Base-by-base conservation (phyloP, 1,140 invertebrate species). In the Lutraria rhynchaena region DNA sequence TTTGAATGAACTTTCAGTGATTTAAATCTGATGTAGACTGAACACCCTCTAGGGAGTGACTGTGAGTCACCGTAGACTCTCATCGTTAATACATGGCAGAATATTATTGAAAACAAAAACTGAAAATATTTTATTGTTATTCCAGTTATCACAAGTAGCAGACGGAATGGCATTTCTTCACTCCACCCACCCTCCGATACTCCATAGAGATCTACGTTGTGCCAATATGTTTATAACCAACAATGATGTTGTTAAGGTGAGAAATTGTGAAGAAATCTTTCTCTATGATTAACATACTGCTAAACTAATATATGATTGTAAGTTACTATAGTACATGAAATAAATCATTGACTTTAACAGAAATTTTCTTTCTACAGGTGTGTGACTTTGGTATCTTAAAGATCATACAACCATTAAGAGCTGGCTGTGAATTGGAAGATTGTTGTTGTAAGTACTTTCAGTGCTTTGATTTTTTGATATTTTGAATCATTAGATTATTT, bases 141-240 rank as follows among this genome's bases (percentile, higher is more conserved):
- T 67, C 31, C 82, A 92, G 91, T 89, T 89, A 82, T 57, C 76
- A 27, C 89, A 90, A 70, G 83, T 87, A 51, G 88, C 90, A 55
- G 90, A 99, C 93, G 99, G 98, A 71, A 94, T 99, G 63, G 96
- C 97, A 85, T 99, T 99, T 92, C 94, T 99, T 58, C 98, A 99
- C 93, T 99, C 98, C 29, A 94, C 98, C 85, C 96, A 96, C 73
- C 98, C 98, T 24, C 97, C 98, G 33, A 99, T 99, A 87, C 99
- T 99, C 90, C 99, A 99, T 93, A 95, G 94, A 37, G 94, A 95
- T 88, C 89, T 95, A n/a, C 93, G 94, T 82, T 99, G 98, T 94
- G 98, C 99, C 93, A 99, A 99, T 94, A 98, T 99, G 92, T 99
- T 99, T 93, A 99, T 99, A 89, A 86, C 80, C 35, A 77, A 87